A percentile compares a stretch with the other conserved stretches of the same genome.
Conservation (phyloP, 2,888 invertebrate genomes). For the Beris morrisii region DNA sequence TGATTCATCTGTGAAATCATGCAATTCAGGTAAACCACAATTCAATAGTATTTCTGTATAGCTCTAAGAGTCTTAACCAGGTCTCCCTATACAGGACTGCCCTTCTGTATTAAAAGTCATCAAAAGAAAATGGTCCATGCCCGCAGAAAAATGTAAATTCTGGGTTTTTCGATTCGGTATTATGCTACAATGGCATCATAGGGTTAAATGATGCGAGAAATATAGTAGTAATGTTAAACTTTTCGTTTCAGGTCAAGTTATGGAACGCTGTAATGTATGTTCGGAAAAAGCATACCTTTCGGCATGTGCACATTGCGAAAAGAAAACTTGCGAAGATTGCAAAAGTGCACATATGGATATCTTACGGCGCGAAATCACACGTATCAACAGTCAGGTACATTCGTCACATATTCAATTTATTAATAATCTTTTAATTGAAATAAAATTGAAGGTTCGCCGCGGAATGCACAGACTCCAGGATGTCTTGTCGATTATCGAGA, state of each 20-base stretch:
- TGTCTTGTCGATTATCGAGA: slow-evolving; percentile 79
- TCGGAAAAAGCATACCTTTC: slow-evolving; percentile 89
- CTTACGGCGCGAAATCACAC: slow-evolving; percentile 83
- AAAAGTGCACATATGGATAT: slow-evolving; percentile 96
- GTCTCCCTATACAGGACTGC: too few species aligned
- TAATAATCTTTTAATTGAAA: neutral
- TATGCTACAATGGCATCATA: too few species aligned
- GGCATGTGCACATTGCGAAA: slow-evolving; percentile 93
- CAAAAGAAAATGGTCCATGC: too few species aligned
- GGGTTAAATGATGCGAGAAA: too few species aligned
- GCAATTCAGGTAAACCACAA: too few species aligned
- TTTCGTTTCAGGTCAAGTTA: slow-evolving; percentile 66
- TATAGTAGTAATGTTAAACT: too few species aligned
- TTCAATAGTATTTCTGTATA: too few species aligned
- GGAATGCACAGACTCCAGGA: slow-evolving; percentile 88
- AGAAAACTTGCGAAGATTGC: slow-evolving; percentile 95
- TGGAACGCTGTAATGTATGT: slow-evolving; percentile 92
- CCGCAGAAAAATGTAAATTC: too few species aligned
- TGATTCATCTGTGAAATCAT: too few species aligned
- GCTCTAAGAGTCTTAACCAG: too few species aligned
- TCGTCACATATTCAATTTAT: slow-evolving; percentile 41
- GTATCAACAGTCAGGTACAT: slow-evolving; percentile 79
- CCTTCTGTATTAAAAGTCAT: too few species aligned
- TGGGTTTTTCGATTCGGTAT: too few species aligned
- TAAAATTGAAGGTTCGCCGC: slow-evolving; percentile 66